Conservation (phyloP, 2,113 vertebrate genomes). For the Coregonus clupeaformis region DNA sequence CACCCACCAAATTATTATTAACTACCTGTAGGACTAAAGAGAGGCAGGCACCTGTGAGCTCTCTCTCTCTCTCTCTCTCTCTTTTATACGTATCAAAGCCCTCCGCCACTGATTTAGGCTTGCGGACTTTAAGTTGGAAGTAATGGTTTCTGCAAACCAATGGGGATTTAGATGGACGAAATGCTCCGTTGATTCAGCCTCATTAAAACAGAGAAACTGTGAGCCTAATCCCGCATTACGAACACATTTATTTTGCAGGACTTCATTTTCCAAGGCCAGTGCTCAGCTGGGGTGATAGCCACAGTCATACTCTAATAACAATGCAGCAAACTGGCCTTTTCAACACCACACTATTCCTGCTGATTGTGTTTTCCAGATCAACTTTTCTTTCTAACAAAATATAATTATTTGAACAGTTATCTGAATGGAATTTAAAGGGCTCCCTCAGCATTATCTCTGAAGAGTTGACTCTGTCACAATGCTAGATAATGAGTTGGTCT, state of each 20-base stretch:
- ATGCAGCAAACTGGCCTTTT: not conserved
- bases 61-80: not conserved
- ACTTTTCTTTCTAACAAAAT: not conserved
- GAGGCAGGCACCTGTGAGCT: too few relatives aligned
- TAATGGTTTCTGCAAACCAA: constrained; percentile 37
- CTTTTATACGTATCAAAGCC: constrained; percentile 22
- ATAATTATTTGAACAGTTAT: not conserved
- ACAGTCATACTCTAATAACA: not conserved
- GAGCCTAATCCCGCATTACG: constrained; percentile 53
- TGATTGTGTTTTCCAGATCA: not conserved
- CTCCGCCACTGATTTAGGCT: constrained; percentile 24
- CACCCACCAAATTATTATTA: too few relatives aligned
- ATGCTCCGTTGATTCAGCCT: constrained; percentile 53
- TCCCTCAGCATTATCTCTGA: not conserved
- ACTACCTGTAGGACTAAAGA: too few relatives aligned
- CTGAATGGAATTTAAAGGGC: not conserved
- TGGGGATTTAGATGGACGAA: constrained; percentile 47
- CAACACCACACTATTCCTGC: not conserved
- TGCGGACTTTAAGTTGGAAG: constrained; percentile 41
- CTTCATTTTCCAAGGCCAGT: not conserved
- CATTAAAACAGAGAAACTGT: constrained; percentile 54
- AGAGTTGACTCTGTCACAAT: not conserved
- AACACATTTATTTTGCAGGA: constrained; percentile 52
- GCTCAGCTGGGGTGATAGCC: not conserved
- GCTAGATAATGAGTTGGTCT: not conserved